Evolutionary conservation across 2,888 invertebrate genomes (phyloP).

Genomic region (Disparrhopalites patrizii): DNA sequence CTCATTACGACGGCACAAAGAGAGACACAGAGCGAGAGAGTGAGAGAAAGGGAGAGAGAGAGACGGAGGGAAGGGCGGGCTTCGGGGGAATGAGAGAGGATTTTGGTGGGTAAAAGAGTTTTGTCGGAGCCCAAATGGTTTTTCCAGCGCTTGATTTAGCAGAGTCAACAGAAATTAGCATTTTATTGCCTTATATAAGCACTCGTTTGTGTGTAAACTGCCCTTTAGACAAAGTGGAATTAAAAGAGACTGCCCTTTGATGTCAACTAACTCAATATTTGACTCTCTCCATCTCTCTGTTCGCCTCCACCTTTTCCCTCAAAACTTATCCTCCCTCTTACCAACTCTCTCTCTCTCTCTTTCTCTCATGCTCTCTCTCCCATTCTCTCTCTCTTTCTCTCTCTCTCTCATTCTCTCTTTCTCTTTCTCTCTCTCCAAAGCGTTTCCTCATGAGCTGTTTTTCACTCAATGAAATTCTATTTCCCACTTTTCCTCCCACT

Average conservation of each 20-base stretch:
- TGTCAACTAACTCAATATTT: slow-evolving; percentile 50
- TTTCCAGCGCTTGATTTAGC: slow-evolving; percentile 58
- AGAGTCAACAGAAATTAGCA: slow-evolving; percentile 67
- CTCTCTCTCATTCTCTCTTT: slow-evolving; percentile 12
- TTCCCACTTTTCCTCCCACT: too few species aligned
- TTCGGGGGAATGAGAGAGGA: slow-evolving; percentile 5
- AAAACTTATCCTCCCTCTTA: neutral
- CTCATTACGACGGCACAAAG: slow-evolving; percentile 18
- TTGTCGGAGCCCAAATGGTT: slow-evolving; percentile 41
- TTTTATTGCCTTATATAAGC: slow-evolving; percentile 60
- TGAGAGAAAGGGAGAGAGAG: too few species aligned
- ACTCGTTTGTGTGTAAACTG: slow-evolving; percentile 48
- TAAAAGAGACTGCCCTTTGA: slow-evolving; percentile 59
- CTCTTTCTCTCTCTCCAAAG: too few species aligned
- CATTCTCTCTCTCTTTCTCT: slow-evolving; percentile 19
- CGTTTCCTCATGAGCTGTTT: too few species aligned
- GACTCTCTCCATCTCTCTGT: slow-evolving; percentile 30
- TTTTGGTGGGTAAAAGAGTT: slow-evolving; percentile 30
- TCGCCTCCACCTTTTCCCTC: neutral
- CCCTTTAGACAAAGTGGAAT: slow-evolving; percentile 59
- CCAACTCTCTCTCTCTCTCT: neutral
- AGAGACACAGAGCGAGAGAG: too few species aligned
- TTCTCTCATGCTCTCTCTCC: neutral
- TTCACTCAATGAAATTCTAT: too few species aligned
- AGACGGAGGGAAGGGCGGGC: slow-evolving; percentile 9